phyloP scores from a whole-genome alignment of 2,888 invertebrate species.

The Sycophila texana region DNA sequence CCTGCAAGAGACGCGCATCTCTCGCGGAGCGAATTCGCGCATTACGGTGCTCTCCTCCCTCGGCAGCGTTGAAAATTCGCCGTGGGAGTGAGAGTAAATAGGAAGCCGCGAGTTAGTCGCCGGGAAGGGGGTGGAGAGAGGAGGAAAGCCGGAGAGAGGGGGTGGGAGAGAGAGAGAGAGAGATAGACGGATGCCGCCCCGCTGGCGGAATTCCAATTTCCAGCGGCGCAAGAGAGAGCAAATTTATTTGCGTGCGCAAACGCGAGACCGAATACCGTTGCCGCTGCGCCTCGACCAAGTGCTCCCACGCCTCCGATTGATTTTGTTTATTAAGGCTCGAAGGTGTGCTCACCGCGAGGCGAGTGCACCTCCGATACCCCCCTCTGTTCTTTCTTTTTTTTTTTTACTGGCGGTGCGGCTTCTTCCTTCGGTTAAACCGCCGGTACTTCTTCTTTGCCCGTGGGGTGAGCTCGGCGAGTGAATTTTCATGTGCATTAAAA shows the following conservation, averaged over 20 bases:
- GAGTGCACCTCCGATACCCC: too few species aligned
- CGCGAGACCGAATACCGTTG: neutral
- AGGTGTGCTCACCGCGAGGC: neutral
- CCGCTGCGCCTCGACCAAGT: slow-evolving; percentile 5
- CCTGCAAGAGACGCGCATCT: too few species aligned
- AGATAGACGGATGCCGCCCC: neutral
- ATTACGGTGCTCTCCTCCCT: too few species aligned
- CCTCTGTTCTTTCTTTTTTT: neutral
- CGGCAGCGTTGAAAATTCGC: too few species aligned
- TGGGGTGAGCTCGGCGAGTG: too few species aligned
- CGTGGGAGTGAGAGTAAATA: too few species aligned
- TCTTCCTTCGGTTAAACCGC: neutral
- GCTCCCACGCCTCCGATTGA: slow-evolving; percentile 22
- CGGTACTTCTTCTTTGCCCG: neutral
- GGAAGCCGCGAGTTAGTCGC: too few species aligned
- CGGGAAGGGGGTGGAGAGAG: too few species aligned
- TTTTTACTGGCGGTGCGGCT: neutral
- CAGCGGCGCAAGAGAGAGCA: neutral
- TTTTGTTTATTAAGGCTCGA: slow-evolving; percentile 3
- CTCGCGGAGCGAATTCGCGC: slow-evolving; percentile 7
- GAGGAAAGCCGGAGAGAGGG: too few species aligned
- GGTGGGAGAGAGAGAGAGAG: too few species aligned
- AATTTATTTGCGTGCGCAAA: slow-evolving; percentile 13
- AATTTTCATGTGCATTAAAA: too few species aligned
- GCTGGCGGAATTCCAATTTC: slow-evolving; percentile 35